These are phyloP conservation scores for Neoitamus cyanurus DNA, from an alignment of 2,888 invertebrate species.

Conservation along the genomic window DNA sequence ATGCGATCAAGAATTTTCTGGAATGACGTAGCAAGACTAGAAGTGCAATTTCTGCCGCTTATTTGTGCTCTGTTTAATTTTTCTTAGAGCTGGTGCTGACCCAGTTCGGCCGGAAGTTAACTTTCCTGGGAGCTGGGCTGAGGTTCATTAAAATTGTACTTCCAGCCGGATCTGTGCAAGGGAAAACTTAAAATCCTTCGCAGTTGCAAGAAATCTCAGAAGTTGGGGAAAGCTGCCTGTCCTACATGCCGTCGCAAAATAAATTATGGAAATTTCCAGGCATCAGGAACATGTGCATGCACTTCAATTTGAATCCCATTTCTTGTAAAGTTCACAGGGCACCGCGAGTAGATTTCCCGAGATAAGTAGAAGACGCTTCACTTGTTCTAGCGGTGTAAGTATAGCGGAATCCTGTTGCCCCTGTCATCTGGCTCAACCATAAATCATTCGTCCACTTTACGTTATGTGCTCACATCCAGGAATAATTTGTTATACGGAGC, in stretches of 20 bases:
- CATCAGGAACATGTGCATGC: constrained; percentile 7
- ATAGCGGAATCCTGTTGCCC: not conserved
- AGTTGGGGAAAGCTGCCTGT: not conserved
- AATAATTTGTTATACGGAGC: not conserved
- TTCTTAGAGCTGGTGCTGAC: not conserved
- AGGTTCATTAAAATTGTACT: not conserved
- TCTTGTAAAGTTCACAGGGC: not conserved
- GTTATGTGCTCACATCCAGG: constrained; percentile 2
- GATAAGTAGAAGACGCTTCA: not conserved
- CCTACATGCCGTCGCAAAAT: not conserved
- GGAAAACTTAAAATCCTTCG: not conserved
- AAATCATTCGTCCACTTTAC: not conserved
- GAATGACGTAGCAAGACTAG: not conserved
- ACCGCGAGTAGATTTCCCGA: not conserved
- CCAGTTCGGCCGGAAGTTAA: not conserved
- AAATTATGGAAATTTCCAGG: constrained; percentile 5
- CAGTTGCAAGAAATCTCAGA: not conserved
- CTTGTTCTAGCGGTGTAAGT: not conserved
- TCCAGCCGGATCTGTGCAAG: not conserved
- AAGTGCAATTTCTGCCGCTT: not conserved
- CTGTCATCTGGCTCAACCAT: not conserved
- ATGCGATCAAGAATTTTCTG: constrained; percentile 20
- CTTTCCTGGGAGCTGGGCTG: not conserved
- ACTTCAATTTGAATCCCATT: not conserved
- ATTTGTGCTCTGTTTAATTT: not conserved